A percentile compares a stretch with the other conserved stretches of the same genome.
These are phyloP conservation scores for Hepsetus odoe DNA, from an alignment of 2,113 vertebrate species.

Conservation along the genomic window DNA sequence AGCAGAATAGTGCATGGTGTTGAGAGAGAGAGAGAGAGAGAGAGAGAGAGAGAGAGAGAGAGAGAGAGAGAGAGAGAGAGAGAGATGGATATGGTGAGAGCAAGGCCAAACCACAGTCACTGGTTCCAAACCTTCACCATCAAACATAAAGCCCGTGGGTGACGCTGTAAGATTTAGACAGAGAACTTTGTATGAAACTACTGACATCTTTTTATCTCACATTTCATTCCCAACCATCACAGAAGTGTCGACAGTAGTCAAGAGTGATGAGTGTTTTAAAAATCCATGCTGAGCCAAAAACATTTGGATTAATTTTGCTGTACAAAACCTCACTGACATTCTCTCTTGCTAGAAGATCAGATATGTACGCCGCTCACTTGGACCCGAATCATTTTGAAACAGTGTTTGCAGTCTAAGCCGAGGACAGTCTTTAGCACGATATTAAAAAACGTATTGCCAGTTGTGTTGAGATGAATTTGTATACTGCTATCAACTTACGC, in stretches of 20 bases:
- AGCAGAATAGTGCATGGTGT: too few relatives aligned
- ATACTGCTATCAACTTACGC: slow-evolving; percentile 20
- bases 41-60: slow-evolving; percentile 55
- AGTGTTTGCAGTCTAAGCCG: not conserved
- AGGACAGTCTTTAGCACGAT: not conserved
- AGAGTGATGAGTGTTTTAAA: slow-evolving; percentile 18
- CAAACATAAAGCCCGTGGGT: slow-evolving; percentile 59
- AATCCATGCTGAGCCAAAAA: slow-evolving; percentile 11
- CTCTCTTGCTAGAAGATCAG: slow-evolving; percentile 9
- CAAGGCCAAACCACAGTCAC: slow-evolving; percentile 66
- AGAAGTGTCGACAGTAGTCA: slow-evolving; percentile 34
- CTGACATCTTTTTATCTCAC: slow-evolving; percentile 35
- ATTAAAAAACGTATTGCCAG: not conserved
- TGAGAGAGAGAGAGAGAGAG: slow-evolving; percentile 50
- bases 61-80: slow-evolving; percentile 56
- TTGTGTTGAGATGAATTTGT: not conserved
- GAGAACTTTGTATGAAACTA: slow-evolving; percentile 36
- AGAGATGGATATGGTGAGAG: slow-evolving; percentile 51
- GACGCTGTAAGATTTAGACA: slow-evolving; percentile 64
- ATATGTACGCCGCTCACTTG: slow-evolving; percentile 20
- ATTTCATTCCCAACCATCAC: slow-evolving; percentile 8
- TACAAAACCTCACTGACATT: slow-evolving; percentile 7
- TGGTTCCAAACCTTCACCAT: slow-evolving; percentile 62
- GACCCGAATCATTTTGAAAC: not conserved
- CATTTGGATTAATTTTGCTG: slow-evolving; percentile 7